Evolutionary conservation across 1,140 invertebrate genomes (phyloP).

Genomic region (Whitmania pigra): DNA sequence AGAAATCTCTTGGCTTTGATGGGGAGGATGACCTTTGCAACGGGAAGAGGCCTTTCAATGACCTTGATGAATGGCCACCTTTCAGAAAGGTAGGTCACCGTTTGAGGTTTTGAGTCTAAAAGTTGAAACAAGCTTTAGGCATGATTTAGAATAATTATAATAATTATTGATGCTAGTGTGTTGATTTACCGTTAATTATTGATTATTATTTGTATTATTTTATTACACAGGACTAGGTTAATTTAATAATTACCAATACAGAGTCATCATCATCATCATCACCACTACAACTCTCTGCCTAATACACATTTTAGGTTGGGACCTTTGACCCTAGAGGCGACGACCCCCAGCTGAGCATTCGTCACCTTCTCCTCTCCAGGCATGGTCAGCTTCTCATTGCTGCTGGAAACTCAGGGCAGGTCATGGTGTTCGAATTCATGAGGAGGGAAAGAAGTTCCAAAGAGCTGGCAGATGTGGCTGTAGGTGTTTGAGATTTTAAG

Average conservation of each 20-base stretch:
- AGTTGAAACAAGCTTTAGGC: too few species aligned
- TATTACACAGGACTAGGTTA: too few species aligned
- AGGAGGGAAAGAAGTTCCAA: slow-evolving; percentile 31
- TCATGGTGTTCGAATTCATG: slow-evolving; percentile 63
- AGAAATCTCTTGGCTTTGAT: not conserved
- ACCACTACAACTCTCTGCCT: too few species aligned
- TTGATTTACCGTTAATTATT: too few species aligned
- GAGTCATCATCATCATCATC: too few species aligned
- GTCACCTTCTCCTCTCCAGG: slow-evolving; percentile 73
- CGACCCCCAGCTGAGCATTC: slow-evolving; percentile 81
- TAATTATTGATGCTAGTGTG: too few species aligned
- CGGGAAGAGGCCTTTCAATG: not conserved
- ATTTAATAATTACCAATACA: too few species aligned
- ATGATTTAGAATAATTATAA: too few species aligned
- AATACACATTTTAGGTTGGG: slow-evolving; percentile 51
- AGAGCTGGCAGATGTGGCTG: slow-evolving; percentile 6
- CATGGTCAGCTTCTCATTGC: slow-evolving; percentile 72
- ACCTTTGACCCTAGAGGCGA: slow-evolving; percentile 92
- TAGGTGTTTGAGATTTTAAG: not conserved
- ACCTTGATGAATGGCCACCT: not conserved
- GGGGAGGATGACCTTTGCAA: not conserved
- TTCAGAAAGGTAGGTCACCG: not conserved
- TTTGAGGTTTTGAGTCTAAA: too few species aligned
- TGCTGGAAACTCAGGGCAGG: slow-evolving; percentile 84
- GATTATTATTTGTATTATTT: too few species aligned